Evolutionary conservation across 2,113 vertebrate species (phyloP).

Genomic region (Nyctereutes procyonoides): DNA sequence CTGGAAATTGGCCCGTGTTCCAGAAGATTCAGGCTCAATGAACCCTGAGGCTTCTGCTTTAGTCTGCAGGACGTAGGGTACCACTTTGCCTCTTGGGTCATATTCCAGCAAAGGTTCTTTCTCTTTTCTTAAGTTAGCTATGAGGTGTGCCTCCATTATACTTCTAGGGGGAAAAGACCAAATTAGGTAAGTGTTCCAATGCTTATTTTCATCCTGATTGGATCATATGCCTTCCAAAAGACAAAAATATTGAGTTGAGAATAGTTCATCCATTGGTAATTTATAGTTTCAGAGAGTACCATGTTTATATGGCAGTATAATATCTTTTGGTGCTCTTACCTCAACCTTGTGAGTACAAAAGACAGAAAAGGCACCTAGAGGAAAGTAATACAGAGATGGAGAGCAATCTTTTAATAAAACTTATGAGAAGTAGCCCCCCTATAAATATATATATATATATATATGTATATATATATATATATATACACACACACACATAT

Average conservation of each 20-base stretch:
- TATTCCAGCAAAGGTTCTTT: background rate
- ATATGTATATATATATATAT: conserved; percentile 2
- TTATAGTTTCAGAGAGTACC: background rate
- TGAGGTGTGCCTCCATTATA: conserved; percentile 18
- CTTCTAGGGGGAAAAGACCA: background rate
- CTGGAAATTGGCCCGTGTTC: background rate
- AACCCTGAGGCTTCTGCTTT: background rate
- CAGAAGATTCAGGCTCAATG: background rate
- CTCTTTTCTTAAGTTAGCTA: background rate
- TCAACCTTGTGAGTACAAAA: conserved; percentile 20
- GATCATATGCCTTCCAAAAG: background rate
- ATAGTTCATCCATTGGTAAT: background rate
- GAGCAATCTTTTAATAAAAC: conserved; percentile 21
- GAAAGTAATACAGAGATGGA: background rate
- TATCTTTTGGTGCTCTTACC: background rate
- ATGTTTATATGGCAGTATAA: background rate
- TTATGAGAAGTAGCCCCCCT: background rate
- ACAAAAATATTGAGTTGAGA: background rate
- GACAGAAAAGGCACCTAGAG: background rate
- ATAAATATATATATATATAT: too few species aligned
- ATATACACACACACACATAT: conserved; percentile 21
- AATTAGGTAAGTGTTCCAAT: background rate
- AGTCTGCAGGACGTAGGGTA: background rate
- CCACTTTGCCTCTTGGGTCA: background rate
- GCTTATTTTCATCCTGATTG: background rate